A percentile compares a stretch with the other conserved stretches of the same genome.
These are phyloP conservation scores for Ophioninae sp. DNA, from an alignment of 2,888 invertebrate genomes.

Conservation along the genomic window DNA sequence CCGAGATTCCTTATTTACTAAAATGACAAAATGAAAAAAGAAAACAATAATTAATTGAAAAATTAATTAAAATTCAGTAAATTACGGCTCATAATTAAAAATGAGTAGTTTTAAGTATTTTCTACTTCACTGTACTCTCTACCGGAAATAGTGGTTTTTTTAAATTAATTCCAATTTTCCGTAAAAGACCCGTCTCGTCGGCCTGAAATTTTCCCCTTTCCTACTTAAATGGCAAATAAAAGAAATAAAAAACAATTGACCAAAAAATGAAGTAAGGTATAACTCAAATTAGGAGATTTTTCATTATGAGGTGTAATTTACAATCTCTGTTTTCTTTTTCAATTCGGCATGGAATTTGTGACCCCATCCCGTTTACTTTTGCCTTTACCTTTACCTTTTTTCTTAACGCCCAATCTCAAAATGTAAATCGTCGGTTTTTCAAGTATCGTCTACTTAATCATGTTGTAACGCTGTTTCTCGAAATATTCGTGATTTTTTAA, in stretches of 20 bases:
- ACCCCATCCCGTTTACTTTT: neutral
- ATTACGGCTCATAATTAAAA: no score
- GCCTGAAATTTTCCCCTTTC: conserved; percentile 20
- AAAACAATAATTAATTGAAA: neutral
- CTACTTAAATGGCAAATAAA: neutral
- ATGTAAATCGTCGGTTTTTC: neutral
- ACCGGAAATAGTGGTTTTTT: conserved; percentile 27
- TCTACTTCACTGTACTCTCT: conserved; percentile 13
- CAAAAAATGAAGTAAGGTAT: no score
- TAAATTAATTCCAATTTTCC: conserved; percentile 57
- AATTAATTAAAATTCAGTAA: no score
- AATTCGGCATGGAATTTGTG: neutral
- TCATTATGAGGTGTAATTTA: neutral
- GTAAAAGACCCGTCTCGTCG: conserved; percentile 43
- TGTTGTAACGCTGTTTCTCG: neutral
- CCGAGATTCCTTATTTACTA: neutral
- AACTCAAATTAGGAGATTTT: no score
- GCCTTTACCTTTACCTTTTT: neutral
- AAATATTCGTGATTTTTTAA: neutral
- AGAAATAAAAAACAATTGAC: neutral
- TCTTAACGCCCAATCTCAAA: neutral
- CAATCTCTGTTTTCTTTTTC: neutral
- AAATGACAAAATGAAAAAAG: neutral
- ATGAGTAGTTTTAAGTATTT: conserved; percentile 3
- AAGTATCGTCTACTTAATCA: neutral